Conservation (phyloP, 2,888 invertebrate genomes). For the Lithophane semibrunnea region DNA sequence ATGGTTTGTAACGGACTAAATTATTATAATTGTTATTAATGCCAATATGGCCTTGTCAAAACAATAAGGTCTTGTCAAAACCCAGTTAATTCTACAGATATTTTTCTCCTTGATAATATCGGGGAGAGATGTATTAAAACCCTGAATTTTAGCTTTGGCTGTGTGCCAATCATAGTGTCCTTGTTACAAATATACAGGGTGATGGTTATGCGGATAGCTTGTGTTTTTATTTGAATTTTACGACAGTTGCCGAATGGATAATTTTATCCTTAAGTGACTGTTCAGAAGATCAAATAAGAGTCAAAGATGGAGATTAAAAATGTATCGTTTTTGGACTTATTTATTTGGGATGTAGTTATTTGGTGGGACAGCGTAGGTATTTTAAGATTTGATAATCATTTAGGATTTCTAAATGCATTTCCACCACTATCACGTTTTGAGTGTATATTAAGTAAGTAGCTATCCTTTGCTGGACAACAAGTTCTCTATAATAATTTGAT, state of each 20-base stretch:
- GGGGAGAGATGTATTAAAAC: conserved; percentile 14
- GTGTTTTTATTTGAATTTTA: conserved; percentile 8
- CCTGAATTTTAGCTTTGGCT: conserved; percentile 46
- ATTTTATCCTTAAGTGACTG: not conserved
- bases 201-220: conserved; percentile 22
- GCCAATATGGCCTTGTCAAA: no score
- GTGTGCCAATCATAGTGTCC: conserved; percentile 51
- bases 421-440: not conserved
- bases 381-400: not conserved
- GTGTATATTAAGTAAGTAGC: no score
- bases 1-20: no score
- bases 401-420: not conserved
- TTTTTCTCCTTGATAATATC: conserved; percentile 15
- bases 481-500: not conserved
- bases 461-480: no score
- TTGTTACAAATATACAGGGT: conserved; percentile 29
- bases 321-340: not conserved
- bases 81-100: not conserved
- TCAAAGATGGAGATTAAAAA: not conserved
- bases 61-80: no score
- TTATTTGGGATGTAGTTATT: not conserved
- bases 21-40: no score
- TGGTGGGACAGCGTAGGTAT: no score
- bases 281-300: not conserved
- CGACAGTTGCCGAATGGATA: not conserved